Evolutionary conservation across 2,888 invertebrate genomes (phyloP), one percentile per base, ranked within the genome.

Genomic region (Drosophila ezoana): DNA sequence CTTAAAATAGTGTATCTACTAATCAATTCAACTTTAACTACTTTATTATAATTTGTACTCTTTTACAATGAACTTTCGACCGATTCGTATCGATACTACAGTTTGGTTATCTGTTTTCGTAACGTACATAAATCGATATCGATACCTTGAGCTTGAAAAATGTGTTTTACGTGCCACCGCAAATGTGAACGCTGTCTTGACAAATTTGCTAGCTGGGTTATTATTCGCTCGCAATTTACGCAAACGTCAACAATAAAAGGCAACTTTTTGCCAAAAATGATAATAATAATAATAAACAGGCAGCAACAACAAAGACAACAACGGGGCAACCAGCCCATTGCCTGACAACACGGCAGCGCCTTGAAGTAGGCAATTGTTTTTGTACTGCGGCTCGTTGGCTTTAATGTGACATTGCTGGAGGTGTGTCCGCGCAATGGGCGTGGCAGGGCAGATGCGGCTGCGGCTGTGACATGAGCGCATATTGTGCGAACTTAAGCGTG

Each of bases 321-420:
- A 16, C 28, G 16, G 14, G 48, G 35, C 38, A 20, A 33, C 28
- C 49, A 32, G n/a, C 35, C 10, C 18, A 60, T 32, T 44, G 23
- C 9, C 51, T 23, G 38, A 60, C 53, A 61, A 52, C 14, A 49
- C 28, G 32, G 33, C 45, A n/a, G 40, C 62, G 67, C 68, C 71
- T 53, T 52, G 41, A 76, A 78, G 76, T 72, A 72, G 77, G 74
- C 74, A 89, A 89, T 84, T 79, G 75, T 86, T 89, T 75, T 81
- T 65, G 38, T 68, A 64, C 40, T 37, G 47, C 41, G 58, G 37
- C 63, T 66, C 52, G 62, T 57, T 74, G 44, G 16, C 47, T 51
- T 54, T 45, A 52, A 48, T 45, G 65, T 79, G 86, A 59, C 60
- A 63, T 68, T 56, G 51, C 16, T 16, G n/a, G 40, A 70, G 66